Conservation (phyloP, 2,113 vertebrate genomes). For the Percina caprodes region DNA sequence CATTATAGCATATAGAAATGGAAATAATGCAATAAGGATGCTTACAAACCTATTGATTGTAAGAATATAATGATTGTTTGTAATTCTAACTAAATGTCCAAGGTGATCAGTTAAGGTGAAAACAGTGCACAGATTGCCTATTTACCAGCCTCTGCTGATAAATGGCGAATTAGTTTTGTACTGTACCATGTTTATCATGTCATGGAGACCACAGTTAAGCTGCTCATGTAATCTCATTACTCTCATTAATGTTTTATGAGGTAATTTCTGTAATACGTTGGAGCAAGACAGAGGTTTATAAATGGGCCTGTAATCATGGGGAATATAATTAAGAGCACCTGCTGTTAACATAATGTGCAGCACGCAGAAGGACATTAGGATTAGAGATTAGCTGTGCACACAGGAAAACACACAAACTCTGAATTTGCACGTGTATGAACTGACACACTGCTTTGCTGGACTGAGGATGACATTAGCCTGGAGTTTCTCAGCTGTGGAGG, state of each 20-base stretch:
- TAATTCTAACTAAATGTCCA: background rate
- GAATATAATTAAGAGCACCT: conserved; percentile 69
- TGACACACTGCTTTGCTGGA: background rate
- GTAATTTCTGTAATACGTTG: conserved; percentile 50
- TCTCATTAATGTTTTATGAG: conserved; percentile 54
- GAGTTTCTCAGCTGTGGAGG: background rate
- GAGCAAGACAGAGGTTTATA: conserved; percentile 49
- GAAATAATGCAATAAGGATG: background rate
- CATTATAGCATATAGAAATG: no score
- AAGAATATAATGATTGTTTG: background rate
- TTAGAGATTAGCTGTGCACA: conserved; percentile 34
- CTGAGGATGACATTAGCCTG: conserved; percentile 14
- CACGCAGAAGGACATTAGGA: conserved; percentile 19
- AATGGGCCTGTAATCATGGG: conserved; percentile 50
- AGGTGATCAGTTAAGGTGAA: background rate
- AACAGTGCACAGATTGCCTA: background rate
- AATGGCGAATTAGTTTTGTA: background rate
- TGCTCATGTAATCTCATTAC: conserved; percentile 57
- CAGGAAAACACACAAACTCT: conserved; percentile 20
- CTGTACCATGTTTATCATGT: conserved; percentile 16
- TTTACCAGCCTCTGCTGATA: conserved; percentile 25
- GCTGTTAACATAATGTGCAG: conserved; percentile 40
- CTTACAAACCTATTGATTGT: background rate
- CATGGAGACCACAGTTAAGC: conserved; percentile 47
- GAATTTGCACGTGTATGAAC: background rate